Base-by-base conservation (phyloP, 2,888 invertebrate species). In the Coronaproctus castanopsis region DNA sequence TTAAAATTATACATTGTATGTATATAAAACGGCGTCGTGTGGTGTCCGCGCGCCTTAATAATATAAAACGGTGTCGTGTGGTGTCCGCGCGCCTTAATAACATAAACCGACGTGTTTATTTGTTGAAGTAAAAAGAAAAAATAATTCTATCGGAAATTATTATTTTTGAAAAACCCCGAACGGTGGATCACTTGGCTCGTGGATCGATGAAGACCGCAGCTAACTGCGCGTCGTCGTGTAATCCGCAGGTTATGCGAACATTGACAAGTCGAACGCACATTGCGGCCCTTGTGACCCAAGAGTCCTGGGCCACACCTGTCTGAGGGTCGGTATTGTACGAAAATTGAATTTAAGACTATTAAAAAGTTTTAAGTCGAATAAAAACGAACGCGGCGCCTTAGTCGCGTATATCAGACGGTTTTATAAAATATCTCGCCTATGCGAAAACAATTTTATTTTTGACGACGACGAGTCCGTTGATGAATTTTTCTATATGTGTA, bases 231-330 rank as follows among this genome's bases (percentile, higher is more conserved):
- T 70, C 67, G 67, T 69, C 68, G 70, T 73, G 73, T 73, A 71
- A 73, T 72, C 70, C 72, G 71, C 70, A 70, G 69, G 65, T 49
- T 50, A 75, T 76, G 74, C 74, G 74, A 80, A 74, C 78, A 77
- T 77, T 75, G 77, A 78, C 74, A 73, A 73, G 77, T 78, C 72
- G 77, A 78, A 78, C 76, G 77, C 77, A 77, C 71, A 76, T 77
- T 74, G 77, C 76, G 74, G 74, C 74, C 72, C 71, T 69, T 70
- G 74, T 71, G 68, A 71, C 67, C 71, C 70, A 57, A 52, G 57
- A 69, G 69, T 69, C 69, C 72, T 69, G 73, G 74, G 73, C 73
- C 72, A 74, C 73, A 71, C 71, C 72, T 74, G 73, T 71, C 72
- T 72, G 73, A 74, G 73, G 72, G 73, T 74, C 72, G 51, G 51